Percentiles rank a stretch among this genome's conserved stretches.
These are phyloP conservation scores for Sarcophaga subvicina DNA, from an alignment of 2,888 invertebrate genomes.

Conservation along the genomic window DNA sequence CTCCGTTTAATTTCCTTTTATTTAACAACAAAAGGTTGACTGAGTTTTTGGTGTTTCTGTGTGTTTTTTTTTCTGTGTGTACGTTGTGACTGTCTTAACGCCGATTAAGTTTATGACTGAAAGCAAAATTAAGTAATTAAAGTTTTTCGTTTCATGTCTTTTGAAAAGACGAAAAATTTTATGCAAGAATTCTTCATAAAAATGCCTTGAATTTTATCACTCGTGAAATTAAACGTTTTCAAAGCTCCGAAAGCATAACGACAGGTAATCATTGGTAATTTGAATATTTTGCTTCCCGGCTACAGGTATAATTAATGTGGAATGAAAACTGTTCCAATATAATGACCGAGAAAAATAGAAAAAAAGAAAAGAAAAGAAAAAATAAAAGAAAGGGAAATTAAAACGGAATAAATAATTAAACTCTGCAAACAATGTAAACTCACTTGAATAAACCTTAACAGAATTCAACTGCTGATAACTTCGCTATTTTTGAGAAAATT, in stretches of 20 bases:
- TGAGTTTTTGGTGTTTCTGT: too few species aligned
- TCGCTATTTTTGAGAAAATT: too few species aligned
- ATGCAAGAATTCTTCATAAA: conserved; percentile 58
- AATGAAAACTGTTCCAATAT: not conserved
- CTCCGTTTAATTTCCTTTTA: too few species aligned
- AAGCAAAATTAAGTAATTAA: conserved; percentile 58
- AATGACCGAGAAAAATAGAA: conserved; percentile 31
- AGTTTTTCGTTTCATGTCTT: conserved; percentile 32
- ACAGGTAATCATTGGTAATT: conserved; percentile 61
- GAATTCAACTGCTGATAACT: too few species aligned
- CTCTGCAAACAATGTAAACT: not conserved
- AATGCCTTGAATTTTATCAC: conserved; percentile 64
- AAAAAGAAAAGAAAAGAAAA: not conserved
- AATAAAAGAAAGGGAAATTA: not conserved
- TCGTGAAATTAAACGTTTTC: conserved; percentile 66
- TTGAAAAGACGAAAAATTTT: conserved; percentile 34
- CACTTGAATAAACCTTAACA: not conserved
- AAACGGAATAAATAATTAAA: conserved; percentile 18
- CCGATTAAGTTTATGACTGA: conserved; percentile 37
- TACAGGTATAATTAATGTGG: conserved; percentile 44
- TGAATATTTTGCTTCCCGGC: conserved; percentile 21
- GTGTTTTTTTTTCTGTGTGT: too few species aligned
- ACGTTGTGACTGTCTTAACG: conserved; percentile 13
- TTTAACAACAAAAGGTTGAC: too few species aligned
- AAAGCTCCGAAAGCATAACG: conserved; percentile 58